phyloP scores from a whole-genome alignment of 2,797 vertebrate species.

The Mus minutoides region DNA sequence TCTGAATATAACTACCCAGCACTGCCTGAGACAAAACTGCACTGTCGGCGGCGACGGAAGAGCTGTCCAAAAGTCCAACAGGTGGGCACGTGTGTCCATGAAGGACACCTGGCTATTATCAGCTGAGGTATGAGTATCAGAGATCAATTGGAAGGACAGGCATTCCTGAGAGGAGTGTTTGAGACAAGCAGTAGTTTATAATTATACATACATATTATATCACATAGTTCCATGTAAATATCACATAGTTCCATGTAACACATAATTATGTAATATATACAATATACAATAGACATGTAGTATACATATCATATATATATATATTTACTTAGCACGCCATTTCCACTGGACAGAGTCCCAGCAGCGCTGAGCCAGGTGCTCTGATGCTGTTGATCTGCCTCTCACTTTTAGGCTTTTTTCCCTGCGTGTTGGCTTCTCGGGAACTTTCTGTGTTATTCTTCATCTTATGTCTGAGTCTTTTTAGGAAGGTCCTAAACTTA shows the following conservation, averaged over 20 bases:
- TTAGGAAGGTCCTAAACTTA: neutral
- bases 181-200: neutral
- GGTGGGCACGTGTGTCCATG: neutral
- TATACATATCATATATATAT: neutral
- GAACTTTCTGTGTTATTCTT: neutral
- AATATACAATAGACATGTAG: neutral
- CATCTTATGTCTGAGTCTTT: neutral
- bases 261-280: neutral
- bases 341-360: neutral
- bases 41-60: too few relatives aligned
- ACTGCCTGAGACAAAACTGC: neutral
- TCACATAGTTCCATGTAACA: neutral
- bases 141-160: neutral
- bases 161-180: neutral
- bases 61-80: neutral
- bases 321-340: neutral
- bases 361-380: neutral
- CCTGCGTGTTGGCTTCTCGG: neutral
- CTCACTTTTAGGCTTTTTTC: neutral
- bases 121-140: neutral
- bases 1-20: neutral
- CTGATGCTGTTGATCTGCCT: neutral
- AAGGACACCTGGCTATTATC: neutral
- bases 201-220: neutral
- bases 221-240: neutral